These are phyloP conservation scores for Solea solea DNA, from an alignment of 2,113 vertebrate species.

Conservation along the genomic window DNA sequence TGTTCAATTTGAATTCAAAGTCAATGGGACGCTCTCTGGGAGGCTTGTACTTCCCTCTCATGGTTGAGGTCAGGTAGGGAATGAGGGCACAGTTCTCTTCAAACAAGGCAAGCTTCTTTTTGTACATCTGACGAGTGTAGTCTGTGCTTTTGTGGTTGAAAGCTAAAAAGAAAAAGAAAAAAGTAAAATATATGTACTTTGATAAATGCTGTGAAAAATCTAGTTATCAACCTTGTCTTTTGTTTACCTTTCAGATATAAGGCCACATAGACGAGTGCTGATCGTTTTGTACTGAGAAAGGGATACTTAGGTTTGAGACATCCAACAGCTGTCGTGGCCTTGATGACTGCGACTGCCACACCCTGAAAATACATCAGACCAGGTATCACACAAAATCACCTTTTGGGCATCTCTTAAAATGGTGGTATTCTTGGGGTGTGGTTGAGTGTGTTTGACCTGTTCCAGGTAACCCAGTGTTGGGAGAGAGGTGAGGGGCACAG, in stretches of 20 bases:
- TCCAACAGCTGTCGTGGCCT: slow-evolving; percentile 91
- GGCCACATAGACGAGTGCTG: slow-evolving; percentile 88
- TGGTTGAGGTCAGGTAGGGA: slow-evolving; percentile 84
- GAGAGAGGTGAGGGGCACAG: slow-evolving; percentile 87
- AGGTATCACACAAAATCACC: background rate
- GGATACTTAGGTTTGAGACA: slow-evolving; percentile 94
- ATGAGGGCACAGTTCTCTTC: slow-evolving; percentile 88
- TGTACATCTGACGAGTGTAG: slow-evolving; percentile 82
- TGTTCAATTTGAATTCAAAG: slow-evolving; percentile 83
- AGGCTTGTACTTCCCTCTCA: slow-evolving; percentile 81
- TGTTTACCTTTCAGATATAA: slow-evolving; percentile 93
- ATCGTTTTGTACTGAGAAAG: slow-evolving; percentile 86
- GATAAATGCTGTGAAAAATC: too few relatives aligned
- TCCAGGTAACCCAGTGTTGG: slow-evolving; percentile 93
- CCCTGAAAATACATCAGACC: slow-evolving; percentile 78
- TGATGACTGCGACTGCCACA: slow-evolving; percentile 87
- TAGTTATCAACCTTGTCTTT: background rate
- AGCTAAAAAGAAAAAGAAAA: slow-evolving; percentile 77
- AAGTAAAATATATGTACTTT: background rate
- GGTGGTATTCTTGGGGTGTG: background rate
- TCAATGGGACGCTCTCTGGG: slow-evolving; percentile 80
- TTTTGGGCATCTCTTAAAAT: background rate
- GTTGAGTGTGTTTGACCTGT: slow-evolving; percentile 80
- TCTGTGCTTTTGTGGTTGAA: slow-evolving; percentile 85
- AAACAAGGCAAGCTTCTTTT: slow-evolving; percentile 85